phyloP scores from a whole-genome alignment of 2,888 invertebrate genomes.

The Eulithis prunata region DNA sequence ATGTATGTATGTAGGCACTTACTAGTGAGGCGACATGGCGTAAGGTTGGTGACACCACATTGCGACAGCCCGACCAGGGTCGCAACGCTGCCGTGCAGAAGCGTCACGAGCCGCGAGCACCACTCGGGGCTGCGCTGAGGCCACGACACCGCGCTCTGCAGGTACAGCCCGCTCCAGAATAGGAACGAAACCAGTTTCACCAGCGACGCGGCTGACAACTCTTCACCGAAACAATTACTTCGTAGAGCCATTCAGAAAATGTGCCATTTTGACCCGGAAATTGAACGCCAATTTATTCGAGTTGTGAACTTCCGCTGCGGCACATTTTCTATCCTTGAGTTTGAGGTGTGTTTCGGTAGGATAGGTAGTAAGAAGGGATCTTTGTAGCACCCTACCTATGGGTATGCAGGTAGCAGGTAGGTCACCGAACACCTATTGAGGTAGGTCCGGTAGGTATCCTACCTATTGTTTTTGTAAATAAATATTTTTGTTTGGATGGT shows the following conservation, averaged over 20 bases:
- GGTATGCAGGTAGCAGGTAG: slow-evolving; percentile 2
- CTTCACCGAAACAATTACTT: slow-evolving; percentile 39
- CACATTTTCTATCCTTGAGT: slow-evolving; percentile 21
- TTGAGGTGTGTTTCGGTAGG: slow-evolving; percentile 9
- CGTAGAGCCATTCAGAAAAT: slow-evolving; percentile 55
- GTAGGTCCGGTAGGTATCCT: slow-evolving; percentile 4
- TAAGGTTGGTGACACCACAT: slow-evolving; percentile 55
- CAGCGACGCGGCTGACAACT: slow-evolving; percentile 56
- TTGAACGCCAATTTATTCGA: slow-evolving; percentile 1
- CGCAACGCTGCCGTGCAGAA: slow-evolving; percentile 68
- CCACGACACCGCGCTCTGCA: slow-evolving; percentile 46
- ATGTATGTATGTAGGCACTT: slow-evolving; percentile 41
- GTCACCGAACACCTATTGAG: too few relatives aligned
- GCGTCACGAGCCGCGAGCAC: slow-evolving; percentile 65
- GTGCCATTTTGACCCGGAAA: slow-evolving; percentile 31
- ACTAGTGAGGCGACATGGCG: slow-evolving; percentile 60
- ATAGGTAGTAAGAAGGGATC: background rate
- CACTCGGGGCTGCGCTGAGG: slow-evolving; percentile 62
- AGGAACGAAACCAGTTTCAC: slow-evolving; percentile 66
- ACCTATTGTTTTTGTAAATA: too few relatives aligned
- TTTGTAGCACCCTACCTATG: too few relatives aligned
- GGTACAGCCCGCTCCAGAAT: slow-evolving; percentile 66
- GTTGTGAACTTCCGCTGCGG: slow-evolving; percentile 17
- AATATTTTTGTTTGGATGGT: too few relatives aligned
- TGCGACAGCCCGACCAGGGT: slow-evolving; percentile 61